Conservation (phyloP, 1,140 invertebrate species). For the Pogonomyrmex barbatus region DNA sequence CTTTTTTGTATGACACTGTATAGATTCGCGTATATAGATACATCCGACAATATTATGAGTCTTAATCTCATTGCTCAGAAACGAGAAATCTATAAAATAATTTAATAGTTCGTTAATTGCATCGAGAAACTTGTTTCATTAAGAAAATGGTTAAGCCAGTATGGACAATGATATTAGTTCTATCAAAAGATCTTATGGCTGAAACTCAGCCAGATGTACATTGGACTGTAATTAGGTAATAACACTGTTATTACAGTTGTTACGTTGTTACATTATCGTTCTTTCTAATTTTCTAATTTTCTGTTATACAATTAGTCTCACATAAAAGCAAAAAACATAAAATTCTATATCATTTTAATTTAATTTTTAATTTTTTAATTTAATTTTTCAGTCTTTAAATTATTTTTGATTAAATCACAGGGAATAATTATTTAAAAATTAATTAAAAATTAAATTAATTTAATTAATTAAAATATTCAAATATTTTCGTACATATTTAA, state of each 20-base stretch:
- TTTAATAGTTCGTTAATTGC: constrained; percentile 54
- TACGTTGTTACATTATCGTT: not conserved
- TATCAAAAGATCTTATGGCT: constrained; percentile 45
- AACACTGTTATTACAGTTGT: constrained; percentile 30
- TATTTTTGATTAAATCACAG: not conserved
- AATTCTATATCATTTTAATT: not conserved
- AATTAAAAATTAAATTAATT: too few relatives aligned
- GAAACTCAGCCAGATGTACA: constrained; percentile 35
- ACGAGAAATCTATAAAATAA: not conserved
- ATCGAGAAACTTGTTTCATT: constrained; percentile 46
- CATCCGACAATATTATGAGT: not conserved
- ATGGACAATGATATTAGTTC: constrained; percentile 16
- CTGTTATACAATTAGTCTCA: not conserved
- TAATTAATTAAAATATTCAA: too few relatives aligned
- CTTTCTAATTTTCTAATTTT: constrained; percentile 37
- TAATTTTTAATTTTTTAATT: not conserved
- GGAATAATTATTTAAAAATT: not conserved
- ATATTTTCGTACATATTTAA: not conserved
- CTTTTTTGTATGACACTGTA: not conserved
- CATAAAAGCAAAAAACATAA: not conserved
- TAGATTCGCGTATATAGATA: not conserved
- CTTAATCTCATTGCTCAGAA: constrained; percentile 12
- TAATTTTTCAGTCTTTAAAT: not conserved
- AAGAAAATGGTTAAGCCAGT: constrained; percentile 36
- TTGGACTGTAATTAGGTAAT: constrained; percentile 36